Base-by-base conservation (phyloP, 1,140 invertebrate species). In the Phymastichus coffea region DNA sequence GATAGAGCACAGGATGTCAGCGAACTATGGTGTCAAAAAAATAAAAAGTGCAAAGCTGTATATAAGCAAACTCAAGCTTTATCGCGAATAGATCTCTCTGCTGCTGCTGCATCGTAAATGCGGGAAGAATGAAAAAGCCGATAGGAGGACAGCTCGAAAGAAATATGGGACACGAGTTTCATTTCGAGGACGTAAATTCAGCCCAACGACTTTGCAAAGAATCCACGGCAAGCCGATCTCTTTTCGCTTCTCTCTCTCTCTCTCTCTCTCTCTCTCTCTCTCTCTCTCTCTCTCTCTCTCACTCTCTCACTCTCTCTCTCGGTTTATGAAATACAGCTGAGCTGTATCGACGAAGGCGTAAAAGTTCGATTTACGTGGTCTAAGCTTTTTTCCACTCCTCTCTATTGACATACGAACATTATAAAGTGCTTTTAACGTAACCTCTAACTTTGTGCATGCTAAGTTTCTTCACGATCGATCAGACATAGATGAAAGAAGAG, bases 281-380 rank as follows among this genome's bases (percentile, higher is more conserved):
- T n/a, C n/a, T n/a, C n/a, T n/a, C n/a, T n/a, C n/a, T n/a, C n/a
- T n/a, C n/a, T n/a, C n/a, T n/a, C n/a, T n/a, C n/a, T n/a, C n/a
- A n/a, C n/a, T n/a, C n/a, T n/a, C n/a, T n/a, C n/a, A n/a, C n/a
- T n/a, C n/a, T n/a, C n/a, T n/a, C n/a, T 30, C 46, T 17, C 4
- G 26, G 25, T 48, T 48, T 19, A 48, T 48, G 26, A 48, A 48
- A 48, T 17, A 17, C 23, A 48, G 15, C 10, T 46, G 22, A n/a
- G n/a, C n/a, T 12, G 22, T 46, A 46, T 46, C 22, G 43, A 23
- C 14, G 23, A 46, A 46, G 22, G 20, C 43, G 23, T 46, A 46
- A 46, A 46, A 46, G 22, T 26, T 46, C 46, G 46, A 48, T 48
- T 30, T 28, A 46, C 23, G 22, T 25, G 22, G 14, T 46, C 40